Conservation (phyloP, 1,140 invertebrate species). For the Drosophila bifasciata region DNA sequence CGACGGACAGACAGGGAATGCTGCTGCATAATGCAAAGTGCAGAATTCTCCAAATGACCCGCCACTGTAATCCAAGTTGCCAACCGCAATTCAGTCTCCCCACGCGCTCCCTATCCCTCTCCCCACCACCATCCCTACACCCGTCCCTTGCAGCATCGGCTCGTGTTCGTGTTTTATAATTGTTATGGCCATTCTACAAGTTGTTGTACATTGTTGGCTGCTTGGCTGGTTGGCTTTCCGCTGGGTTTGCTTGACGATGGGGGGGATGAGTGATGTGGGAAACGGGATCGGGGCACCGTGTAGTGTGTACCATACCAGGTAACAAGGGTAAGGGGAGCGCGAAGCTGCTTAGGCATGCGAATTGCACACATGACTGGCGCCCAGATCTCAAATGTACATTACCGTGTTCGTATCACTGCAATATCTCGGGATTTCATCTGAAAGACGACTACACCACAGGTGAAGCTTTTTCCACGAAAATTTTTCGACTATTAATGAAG, state of each 20-base stretch:
- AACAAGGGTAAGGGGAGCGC: slow-evolving; percentile 4
- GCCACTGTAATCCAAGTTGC: slow-evolving; percentile 62
- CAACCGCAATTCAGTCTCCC: slow-evolving; percentile 56
- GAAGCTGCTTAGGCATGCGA: slow-evolving; percentile 39
- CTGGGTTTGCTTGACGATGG: background rate
- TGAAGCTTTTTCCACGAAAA: slow-evolving; percentile 12
- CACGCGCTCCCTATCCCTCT: background rate
- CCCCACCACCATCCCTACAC: background rate
- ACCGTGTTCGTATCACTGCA: slow-evolving; percentile 14
- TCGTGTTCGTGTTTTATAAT: slow-evolving; percentile 60
- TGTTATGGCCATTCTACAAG: slow-evolving; percentile 62
- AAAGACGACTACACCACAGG: slow-evolving; percentile 9
- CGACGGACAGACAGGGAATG: slow-evolving; percentile 4
- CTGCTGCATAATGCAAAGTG: slow-evolving; percentile 11
- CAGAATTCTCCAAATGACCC: slow-evolving; percentile 29
- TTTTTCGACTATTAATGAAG: too few relatives aligned
- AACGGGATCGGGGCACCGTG: background rate
- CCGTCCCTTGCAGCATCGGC: background rate
- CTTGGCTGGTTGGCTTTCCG: slow-evolving; percentile 21
- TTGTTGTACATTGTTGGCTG: slow-evolving; percentile 45
- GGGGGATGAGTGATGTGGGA: too few relatives aligned
- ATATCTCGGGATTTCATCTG: slow-evolving; percentile 29
- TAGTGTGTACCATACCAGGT: slow-evolving; percentile 3
- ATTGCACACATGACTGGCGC: slow-evolving; percentile 42
- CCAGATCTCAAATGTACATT: slow-evolving; percentile 28